Conservation (phyloP, 1,140 invertebrate species). For the Drosophila aff. region DNA sequence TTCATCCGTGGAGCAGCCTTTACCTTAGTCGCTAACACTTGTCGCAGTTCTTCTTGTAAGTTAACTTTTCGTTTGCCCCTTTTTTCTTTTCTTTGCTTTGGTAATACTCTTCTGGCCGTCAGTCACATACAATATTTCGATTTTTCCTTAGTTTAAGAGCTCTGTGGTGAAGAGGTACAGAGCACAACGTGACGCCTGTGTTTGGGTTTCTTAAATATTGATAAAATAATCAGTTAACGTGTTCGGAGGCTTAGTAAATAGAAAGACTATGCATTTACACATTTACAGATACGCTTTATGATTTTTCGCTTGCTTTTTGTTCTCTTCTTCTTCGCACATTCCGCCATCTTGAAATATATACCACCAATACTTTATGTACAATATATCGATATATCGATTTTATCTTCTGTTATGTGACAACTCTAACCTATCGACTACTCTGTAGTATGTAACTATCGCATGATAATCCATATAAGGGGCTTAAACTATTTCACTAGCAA, state of each 20-base stretch:
- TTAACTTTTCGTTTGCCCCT: conserved; percentile 25
- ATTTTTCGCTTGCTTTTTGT: conserved; percentile 80
- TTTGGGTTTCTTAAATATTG: conserved; percentile 51
- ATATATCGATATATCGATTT: conserved; percentile 19
- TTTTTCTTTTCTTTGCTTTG: conserved; percentile 39
- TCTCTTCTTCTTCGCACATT: conserved; percentile 72
- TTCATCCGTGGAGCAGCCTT: conserved; percentile 7
- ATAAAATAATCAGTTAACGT: conserved; percentile 39
- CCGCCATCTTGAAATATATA: conserved; percentile 58
- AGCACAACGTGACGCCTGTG: conserved; percentile 51
- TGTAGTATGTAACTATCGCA: not conserved
- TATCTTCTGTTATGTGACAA: not conserved
- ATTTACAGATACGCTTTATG: conserved; percentile 72
- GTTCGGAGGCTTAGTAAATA: conserved; percentile 47
- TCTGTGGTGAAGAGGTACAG: conserved; percentile 7
- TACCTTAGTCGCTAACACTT: conserved; percentile 47
- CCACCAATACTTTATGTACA: conserved; percentile 17
- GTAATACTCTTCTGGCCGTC: conserved; percentile 45
- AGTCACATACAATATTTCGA: conserved; percentile 53
- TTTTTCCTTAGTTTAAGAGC: conserved; percentile 56
- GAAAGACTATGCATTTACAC: conserved; percentile 61
- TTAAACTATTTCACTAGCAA: not conserved
- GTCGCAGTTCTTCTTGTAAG: conserved; percentile 19
- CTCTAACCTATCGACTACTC: no score
- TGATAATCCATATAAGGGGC: not conserved